Evolutionary conservation across 23 tunicate genomes (phyloP), one percentile per base, ranked within the genome.

Genomic region (Ascidia mentula): DNA sequence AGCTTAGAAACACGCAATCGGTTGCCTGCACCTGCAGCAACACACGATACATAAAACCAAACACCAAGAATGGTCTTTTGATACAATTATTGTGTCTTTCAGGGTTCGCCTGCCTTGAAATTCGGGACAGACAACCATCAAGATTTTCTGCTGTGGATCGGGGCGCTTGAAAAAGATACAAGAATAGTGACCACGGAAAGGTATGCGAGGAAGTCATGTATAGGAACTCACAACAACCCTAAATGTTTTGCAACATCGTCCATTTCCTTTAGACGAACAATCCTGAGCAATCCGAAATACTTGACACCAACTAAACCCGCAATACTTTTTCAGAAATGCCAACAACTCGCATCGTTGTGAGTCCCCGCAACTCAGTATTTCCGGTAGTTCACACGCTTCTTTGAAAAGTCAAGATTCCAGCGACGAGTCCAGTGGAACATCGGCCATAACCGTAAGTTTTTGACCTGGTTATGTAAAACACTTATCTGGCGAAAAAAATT

Each of bases 141-240:
- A 32, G 91, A 92, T 45, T 92, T 60, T 53, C 72, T 92, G 30
- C 37, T 92, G 34, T 92, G 97, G 97, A 91, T 87, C 32, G 97
- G 89, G 35, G 74, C 89, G 8, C 85, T 92, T 24, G 97, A 92
- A 69, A 87, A 87, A 75, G 97, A 92, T 79, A 92, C 91, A 0
- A 38, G 82, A 65, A 34, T 37, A 36, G 84, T 89, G 34, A 59
- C 60, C 18, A 59, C 34, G 60, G 4, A 5, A 6, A 53, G 65
- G 65, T 53, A 53, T 20, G 22, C 1, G 2, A 5, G 7, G 65
- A 53, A 53, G 7, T 9, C 1, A 53, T 5, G 24, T 6, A 20
- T 5, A 6, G 13, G 65, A 53, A 20, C 7, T 53, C 22, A 53
- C 65, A 53, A 53, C 13, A 9, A 20, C 12, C 53, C 65, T 20